These are phyloP conservation scores for Ailurus styani DNA, from an alignment of 2,113 vertebrate genomes.

Conservation along the genomic window DNA sequence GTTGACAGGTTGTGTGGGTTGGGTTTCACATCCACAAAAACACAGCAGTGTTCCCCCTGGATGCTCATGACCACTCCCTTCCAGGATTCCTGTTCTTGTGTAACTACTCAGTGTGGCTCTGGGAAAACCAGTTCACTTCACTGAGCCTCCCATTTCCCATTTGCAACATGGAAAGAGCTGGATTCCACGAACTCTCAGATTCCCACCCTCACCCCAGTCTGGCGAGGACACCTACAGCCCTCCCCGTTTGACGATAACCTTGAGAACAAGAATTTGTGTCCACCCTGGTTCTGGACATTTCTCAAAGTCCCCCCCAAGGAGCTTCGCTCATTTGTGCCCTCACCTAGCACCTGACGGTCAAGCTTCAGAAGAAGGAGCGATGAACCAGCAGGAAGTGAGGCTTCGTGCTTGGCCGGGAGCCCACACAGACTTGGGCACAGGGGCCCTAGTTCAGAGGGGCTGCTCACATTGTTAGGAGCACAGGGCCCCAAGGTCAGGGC, in stretches of 20 bases:
- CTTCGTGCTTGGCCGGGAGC: background rate
- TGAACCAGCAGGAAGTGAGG: background rate
- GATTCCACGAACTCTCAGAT: background rate
- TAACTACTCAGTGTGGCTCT: fast-evolving
- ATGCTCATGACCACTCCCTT: background rate
- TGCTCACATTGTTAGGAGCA: background rate
- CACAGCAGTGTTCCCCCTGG: background rate
- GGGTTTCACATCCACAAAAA: background rate
- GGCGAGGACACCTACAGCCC: too few relatives aligned
- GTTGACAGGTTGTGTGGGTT: background rate
- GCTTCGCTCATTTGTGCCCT: background rate
- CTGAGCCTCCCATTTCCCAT: background rate
- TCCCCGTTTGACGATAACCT: background rate
- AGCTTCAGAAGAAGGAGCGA: background rate
- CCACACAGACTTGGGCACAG: background rate
- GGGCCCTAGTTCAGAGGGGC: background rate
- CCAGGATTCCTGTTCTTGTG: background rate
- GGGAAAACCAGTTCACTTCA: background rate
- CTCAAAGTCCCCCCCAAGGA: background rate
- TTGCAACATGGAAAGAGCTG: background rate
- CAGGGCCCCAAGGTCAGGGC: background rate
- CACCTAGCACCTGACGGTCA: background rate
- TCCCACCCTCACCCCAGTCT: background rate
- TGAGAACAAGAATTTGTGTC: background rate
- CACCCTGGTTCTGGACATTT: background rate